A percentile compares a stretch with the other conserved stretches of the same genome.
These are phyloP conservation scores for Drosophila pallidifrons DNA, from an alignment of 1,140 invertebrate species.

Conservation along the genomic window DNA sequence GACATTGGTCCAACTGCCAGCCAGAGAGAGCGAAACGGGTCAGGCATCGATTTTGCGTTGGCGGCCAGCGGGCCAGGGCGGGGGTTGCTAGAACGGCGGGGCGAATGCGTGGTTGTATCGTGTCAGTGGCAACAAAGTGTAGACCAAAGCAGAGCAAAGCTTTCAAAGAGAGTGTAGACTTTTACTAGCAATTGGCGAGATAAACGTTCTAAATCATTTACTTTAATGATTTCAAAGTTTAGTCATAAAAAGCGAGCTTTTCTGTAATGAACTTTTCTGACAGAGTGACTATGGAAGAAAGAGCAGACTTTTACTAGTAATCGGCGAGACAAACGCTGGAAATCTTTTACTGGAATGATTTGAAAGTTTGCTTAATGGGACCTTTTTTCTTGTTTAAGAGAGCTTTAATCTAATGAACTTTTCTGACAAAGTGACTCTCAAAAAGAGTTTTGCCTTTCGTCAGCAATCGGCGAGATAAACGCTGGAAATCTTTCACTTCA, in stretches of 20 bases:
- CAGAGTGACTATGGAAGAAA: no score
- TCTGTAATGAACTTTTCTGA: no score
- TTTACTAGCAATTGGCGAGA: slow-evolving; percentile 15
- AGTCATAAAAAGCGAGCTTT: no score
- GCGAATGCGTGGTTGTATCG: background rate
- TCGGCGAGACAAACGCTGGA: background rate
- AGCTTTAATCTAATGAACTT: no score
- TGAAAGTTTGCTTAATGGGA: background rate
- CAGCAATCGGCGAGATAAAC: slow-evolving; percentile 12
- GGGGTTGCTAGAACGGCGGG: background rate
- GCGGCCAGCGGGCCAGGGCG: slow-evolving; percentile 37
- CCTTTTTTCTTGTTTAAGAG: background rate
- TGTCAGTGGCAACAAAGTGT: background rate
- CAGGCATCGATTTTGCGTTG: slow-evolving; percentile 68
- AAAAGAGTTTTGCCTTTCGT: no score
- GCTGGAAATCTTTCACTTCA: background rate
- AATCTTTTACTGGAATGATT: slow-evolving; percentile 11
- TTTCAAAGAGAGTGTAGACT: slow-evolving; percentile 59
- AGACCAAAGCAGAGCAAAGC: slow-evolving; percentile 33
- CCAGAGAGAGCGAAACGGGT: slow-evolving; percentile 69
- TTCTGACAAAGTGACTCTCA: no score
- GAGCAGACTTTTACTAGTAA: background rate
- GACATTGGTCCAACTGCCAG: slow-evolving; percentile 22
- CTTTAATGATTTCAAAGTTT: background rate
- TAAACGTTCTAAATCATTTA: background rate